Evolutionary conservation across 2,797 vertebrate species (phyloP).

Genomic region (Sebastolobus alascanus): DNA sequence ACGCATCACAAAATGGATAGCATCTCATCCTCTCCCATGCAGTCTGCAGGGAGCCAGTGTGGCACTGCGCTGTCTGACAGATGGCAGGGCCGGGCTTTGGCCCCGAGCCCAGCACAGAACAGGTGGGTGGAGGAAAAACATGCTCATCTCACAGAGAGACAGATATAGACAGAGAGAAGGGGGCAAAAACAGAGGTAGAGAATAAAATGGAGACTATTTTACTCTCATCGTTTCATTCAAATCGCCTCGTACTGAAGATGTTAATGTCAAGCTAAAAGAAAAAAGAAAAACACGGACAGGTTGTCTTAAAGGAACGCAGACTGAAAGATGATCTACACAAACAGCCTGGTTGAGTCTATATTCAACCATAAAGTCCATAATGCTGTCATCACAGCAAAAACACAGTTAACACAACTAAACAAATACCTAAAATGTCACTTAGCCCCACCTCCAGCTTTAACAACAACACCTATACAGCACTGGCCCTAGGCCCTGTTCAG

Average conservation of each 20-base stretch:
- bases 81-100: slow-evolving; percentile 69
- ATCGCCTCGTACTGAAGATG: background rate
- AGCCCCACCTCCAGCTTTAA: slow-evolving; percentile 1
- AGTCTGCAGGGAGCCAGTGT: slow-evolving; percentile 47
- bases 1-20: slow-evolving; percentile 45
- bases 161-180: slow-evolving; percentile 20
- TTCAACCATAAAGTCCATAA: slow-evolving; percentile 20
- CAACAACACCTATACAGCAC: background rate
- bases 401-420: slow-evolving; percentile 11
- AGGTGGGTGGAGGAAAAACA: slow-evolving; percentile 69
- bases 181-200: background rate
- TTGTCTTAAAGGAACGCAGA: background rate
- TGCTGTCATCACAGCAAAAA: slow-evolving; percentile 18
- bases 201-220: slow-evolving; percentile 17
- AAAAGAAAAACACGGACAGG: background rate
- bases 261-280: background rate
- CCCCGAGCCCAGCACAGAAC: slow-evolving; percentile 56
- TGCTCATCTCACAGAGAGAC: slow-evolving; percentile 58
- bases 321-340: background rate
- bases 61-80: slow-evolving; percentile 62
- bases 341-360: background rate
- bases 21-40: slow-evolving; percentile 40
- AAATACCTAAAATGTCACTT: slow-evolving; percentile 14
- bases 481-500: too few species aligned
- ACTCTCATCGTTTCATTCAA: background rate